Evolutionary conservation across 2,113 vertebrate species (phyloP).

Genomic region (Vidua macroura): DNA sequence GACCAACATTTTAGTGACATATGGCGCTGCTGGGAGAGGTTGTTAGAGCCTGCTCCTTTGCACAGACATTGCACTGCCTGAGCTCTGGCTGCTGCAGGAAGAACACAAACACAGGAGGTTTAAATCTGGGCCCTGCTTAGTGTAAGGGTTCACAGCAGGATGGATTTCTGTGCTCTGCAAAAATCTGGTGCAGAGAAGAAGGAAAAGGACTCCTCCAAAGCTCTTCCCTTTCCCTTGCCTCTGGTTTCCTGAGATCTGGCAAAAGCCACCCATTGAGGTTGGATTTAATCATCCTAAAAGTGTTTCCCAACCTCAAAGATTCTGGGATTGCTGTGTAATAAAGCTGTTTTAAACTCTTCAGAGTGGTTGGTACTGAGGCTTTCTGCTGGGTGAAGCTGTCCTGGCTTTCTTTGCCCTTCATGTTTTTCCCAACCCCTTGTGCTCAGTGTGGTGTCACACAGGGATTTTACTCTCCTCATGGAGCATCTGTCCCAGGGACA

Average conservation of each 20-base stretch:
- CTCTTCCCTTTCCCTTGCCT: neutral
- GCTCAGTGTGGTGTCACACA: accelerated
- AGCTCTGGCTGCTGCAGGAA: neutral
- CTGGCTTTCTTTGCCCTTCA: neutral
- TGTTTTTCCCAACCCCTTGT: accelerated
- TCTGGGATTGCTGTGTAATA: neutral
- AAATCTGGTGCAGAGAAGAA: neutral
- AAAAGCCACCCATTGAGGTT: accelerated
- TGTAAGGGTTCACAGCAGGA: accelerated
- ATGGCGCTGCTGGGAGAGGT: neutral
- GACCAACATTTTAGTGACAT: accelerated
- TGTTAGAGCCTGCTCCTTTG: accelerated
- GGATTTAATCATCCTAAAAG: neutral
- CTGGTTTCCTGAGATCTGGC: neutral
- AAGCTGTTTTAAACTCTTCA: neutral
- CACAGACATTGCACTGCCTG: accelerated
- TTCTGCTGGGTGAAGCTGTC: neutral
- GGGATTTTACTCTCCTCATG: neutral
- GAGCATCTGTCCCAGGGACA: neutral
- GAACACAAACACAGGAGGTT: accelerated
- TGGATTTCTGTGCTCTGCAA: neutral
- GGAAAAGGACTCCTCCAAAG: neutral
- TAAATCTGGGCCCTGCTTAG: neutral
- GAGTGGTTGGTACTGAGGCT: neutral
- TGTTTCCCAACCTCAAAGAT: neutral